These are phyloP conservation scores for Aphaenogaster rudis DNA, from an alignment of 1,140 invertebrate genomes.

Conservation along the genomic window DNA sequence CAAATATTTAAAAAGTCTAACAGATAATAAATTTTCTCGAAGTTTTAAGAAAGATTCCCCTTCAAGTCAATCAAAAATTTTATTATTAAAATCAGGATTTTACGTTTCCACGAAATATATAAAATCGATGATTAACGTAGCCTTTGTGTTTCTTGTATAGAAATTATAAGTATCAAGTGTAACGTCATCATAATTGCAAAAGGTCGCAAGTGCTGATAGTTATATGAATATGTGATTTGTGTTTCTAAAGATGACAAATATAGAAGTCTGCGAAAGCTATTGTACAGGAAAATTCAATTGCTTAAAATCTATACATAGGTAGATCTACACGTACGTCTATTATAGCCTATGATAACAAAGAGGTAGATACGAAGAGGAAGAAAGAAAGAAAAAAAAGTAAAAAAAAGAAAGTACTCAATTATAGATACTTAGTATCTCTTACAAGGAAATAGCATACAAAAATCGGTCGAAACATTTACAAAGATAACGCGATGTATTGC, in stretches of 20 bases:
- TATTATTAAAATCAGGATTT: conserved; percentile 7
- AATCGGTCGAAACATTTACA: conserved; percentile 5
- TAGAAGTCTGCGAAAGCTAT: background rate
- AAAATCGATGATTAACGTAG: background rate
- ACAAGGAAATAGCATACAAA: background rate
- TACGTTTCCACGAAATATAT: background rate
- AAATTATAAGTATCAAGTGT: background rate
- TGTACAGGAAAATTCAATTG: conserved; percentile 12
- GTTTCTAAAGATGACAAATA: background rate
- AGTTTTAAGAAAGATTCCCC: background rate
- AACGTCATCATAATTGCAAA: background rate
- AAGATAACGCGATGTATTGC: background rate
- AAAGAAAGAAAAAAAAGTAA: background rate
- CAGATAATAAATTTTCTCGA: background rate
- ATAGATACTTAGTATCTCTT: background rate
- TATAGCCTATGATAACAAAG: background rate
- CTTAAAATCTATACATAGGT: background rate
- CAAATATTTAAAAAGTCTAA: background rate
- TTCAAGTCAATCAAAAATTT: background rate
- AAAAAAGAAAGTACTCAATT: background rate
- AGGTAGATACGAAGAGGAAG: background rate
- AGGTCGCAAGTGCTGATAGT: background rate
- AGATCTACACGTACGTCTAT: background rate
- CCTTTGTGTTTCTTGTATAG: background rate
- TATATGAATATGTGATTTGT: background rate